A percentile compares a stretch with the other conserved stretches of the same genome.
These are phyloP conservation scores for Cyanoramphus novaezelandiae DNA, from an alignment of 2,113 vertebrate species.

Conservation along the genomic window DNA sequence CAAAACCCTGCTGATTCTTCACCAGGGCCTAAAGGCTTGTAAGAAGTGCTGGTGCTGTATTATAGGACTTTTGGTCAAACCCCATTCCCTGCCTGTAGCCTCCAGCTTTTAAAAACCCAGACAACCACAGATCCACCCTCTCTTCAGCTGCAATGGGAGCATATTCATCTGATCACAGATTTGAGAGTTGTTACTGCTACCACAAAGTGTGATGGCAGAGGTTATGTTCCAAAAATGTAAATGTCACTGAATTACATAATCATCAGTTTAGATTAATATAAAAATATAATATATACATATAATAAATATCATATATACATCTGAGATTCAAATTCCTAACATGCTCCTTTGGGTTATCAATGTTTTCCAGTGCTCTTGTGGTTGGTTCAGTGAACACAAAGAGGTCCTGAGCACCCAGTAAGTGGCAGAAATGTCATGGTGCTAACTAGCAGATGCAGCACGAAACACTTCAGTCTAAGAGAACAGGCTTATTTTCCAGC, in stretches of 20 bases:
- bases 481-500: neutral
- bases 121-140: neutral
- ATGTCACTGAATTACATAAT: neutral
- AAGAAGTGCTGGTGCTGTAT: neutral
- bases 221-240: constrained; percentile 29
- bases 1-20: neutral
- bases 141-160: neutral
- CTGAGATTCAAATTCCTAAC: neutral
- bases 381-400: neutral
- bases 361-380: neutral
- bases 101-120: neutral
- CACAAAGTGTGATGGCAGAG: neutral
- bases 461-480: neutral
- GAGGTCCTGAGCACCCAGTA: neutral
- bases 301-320: too few species aligned
- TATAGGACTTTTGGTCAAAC: fast-evolving
- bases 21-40: neutral
- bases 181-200: neutral
- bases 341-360: fast-evolving
- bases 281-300: too few species aligned
- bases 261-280: neutral
- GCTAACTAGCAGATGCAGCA: neutral
- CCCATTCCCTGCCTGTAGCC: neutral
- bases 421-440: neutral
- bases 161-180: neutral